These are phyloP conservation scores for Carterocephalus palaemon DNA, from an alignment of 2,888 invertebrate species.

Conservation along the genomic window DNA sequence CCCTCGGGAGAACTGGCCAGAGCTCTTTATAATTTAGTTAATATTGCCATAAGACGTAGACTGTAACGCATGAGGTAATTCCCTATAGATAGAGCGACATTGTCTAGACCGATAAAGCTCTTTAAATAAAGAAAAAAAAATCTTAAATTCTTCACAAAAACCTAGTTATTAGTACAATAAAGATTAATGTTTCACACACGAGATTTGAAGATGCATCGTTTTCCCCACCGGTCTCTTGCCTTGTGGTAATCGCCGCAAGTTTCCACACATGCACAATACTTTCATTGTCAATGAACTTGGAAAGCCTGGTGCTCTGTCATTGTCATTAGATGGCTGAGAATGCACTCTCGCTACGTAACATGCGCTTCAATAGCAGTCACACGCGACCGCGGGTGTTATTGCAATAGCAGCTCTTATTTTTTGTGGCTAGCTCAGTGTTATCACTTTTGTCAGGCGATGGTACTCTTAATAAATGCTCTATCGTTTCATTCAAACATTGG, in stretches of 20 bases:
- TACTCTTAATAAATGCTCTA: conserved; percentile 4
- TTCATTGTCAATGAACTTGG: conserved; percentile 78
- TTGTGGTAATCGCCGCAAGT: conserved; percentile 59
- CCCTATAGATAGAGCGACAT: too few species aligned
- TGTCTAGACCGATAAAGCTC: too few species aligned
- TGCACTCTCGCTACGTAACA: conserved; percentile 71
- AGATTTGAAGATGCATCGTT: background rate
- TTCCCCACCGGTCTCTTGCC: conserved; percentile 3
- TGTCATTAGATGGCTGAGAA: conserved; percentile 71
- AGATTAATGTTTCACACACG: background rate
- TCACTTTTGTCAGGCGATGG: conserved; percentile 25
- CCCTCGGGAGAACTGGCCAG: too few species aligned
- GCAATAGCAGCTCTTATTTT: conserved; percentile 37
- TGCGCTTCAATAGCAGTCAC: conserved; percentile 45
- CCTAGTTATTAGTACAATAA: too few species aligned
- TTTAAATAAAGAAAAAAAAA: too few species aligned
- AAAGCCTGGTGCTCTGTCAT: conserved; percentile 75
- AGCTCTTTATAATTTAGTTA: too few species aligned
- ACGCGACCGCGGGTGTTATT: conserved; percentile 62
- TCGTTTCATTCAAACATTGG: background rate
- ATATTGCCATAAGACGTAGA: too few species aligned
- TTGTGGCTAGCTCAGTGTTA: conserved; percentile 15
- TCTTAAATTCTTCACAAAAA: too few species aligned
- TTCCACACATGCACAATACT: conserved; percentile 73
- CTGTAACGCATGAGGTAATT: too few species aligned